Conservation (phyloP, 2,797 vertebrate genomes). For the Acanthis flammea region DNA sequence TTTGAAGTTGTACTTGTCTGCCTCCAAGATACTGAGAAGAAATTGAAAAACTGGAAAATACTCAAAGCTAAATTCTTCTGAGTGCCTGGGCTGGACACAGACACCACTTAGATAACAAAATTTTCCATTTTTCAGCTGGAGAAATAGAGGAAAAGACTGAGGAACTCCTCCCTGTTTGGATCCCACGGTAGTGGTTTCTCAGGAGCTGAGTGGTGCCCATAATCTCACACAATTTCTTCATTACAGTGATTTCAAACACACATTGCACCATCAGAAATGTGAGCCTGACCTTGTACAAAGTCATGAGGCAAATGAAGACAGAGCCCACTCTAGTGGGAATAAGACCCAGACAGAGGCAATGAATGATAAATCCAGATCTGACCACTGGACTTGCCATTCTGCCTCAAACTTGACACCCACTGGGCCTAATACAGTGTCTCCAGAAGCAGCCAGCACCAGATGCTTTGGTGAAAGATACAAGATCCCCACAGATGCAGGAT, state of each 20-base stretch:
- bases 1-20: not conserved
- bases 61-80: not conserved
- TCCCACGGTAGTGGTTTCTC: not conserved
- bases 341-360: not conserved
- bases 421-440: not conserved
- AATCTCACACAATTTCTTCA: not conserved
- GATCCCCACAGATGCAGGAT: conserved; percentile 1
- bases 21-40: not conserved
- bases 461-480: not conserved
- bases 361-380: not conserved
- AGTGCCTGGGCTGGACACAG: not conserved
- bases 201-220: not conserved
- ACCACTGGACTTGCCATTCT: not conserved
- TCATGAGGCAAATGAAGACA: not conserved
- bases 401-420: not conserved
- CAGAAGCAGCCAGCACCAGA: not conserved
- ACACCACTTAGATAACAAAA: not conserved
- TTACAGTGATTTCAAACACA: not conserved
- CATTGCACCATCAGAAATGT: not conserved
- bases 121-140: not conserved
- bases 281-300: not conserved
- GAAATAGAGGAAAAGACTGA: not conserved
- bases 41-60: not conserved
- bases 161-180: not conserved
- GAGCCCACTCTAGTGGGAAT: not conserved